phyloP scores from a whole-genome alignment of 1,140 invertebrate species.

The Bombus confusus region DNA sequence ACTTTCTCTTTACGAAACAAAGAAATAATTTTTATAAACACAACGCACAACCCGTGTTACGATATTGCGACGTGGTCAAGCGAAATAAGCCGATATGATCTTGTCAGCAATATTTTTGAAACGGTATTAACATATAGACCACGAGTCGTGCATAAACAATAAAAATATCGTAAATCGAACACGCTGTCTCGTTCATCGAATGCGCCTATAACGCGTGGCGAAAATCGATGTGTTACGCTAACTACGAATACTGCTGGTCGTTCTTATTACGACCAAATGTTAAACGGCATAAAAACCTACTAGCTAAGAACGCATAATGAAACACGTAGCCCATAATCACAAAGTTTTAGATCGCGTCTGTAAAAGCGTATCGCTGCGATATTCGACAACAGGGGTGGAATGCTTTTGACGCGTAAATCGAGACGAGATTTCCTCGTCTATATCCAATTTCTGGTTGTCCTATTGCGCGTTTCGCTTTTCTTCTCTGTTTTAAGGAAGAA shows the following conservation, averaged over 20 bases:
- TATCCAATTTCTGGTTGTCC: neutral
- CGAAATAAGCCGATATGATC: neutral
- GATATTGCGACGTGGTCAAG: neutral
- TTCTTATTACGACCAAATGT: conserved; percentile 4
- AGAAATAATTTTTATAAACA: neutral
- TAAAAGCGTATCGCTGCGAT: neutral
- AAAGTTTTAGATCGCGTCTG: neutral
- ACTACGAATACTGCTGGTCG: conserved; percentile 47
- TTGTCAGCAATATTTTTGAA: neutral
- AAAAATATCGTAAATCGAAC: conserved; percentile 9
- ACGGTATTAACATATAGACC: too few species aligned
- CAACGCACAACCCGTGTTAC: too few species aligned
- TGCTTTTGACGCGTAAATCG: neutral
- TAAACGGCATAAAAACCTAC: neutral
- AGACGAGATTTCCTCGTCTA: neutral
- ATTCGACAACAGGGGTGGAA: neutral
- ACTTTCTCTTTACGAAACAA: neutral
- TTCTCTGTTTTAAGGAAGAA: neutral
- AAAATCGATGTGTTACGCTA: neutral
- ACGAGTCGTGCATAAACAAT: neutral
- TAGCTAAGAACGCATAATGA: neutral
- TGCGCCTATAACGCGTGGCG: neutral
- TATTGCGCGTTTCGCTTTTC: neutral
- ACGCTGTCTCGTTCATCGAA: neutral
- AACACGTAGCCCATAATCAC: neutral